Percentiles rank a stretch among this genome's conserved stretches.
phyloP scores from a whole-genome alignment of 2,888 invertebrate species.

The Stenichneumon culpator region DNA sequence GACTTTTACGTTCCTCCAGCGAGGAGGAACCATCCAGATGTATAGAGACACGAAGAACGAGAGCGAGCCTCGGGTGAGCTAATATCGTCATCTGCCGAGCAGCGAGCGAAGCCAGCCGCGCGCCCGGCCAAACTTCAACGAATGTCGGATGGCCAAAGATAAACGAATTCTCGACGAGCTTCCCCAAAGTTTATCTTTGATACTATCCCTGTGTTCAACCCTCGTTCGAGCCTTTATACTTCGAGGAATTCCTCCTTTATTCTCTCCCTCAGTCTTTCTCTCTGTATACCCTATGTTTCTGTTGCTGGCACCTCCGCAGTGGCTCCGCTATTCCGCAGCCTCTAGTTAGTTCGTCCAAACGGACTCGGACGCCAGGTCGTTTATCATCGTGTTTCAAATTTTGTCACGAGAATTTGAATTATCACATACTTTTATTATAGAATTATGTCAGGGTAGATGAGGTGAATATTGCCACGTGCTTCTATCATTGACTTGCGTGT shows the following conservation, averaged over 20 bases:
- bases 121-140: constrained; percentile 47
- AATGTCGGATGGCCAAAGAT: constrained; percentile 61
- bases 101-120: not conserved
- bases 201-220: constrained; percentile 30
- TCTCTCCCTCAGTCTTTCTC: not conserved
- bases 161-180: constrained; percentile 64
- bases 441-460: not conserved
- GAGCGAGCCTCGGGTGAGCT: constrained; percentile 49
- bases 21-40: not conserved
- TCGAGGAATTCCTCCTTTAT: constrained; percentile 16
- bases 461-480: not conserved
- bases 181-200: constrained; percentile 63
- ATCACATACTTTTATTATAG: not conserved
- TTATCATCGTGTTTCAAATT: constrained; percentile 15
- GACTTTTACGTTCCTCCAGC: constrained; percentile 48
- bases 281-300: not conserved
- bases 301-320: constrained; percentile 1
- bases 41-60: constrained; percentile 12
- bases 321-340: constrained; percentile 17
- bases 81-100: constrained; percentile 55
- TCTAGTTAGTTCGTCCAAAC: constrained; percentile 14
- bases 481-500: not conserved
- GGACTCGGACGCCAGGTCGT: constrained; percentile 3
- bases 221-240: constrained; percentile 22
- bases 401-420: not conserved